Percentiles rank a stretch among this genome's conserved stretches.
Conservation (phyloP, 2,888 invertebrate genomes). For the Ischnura elegans region DNA sequence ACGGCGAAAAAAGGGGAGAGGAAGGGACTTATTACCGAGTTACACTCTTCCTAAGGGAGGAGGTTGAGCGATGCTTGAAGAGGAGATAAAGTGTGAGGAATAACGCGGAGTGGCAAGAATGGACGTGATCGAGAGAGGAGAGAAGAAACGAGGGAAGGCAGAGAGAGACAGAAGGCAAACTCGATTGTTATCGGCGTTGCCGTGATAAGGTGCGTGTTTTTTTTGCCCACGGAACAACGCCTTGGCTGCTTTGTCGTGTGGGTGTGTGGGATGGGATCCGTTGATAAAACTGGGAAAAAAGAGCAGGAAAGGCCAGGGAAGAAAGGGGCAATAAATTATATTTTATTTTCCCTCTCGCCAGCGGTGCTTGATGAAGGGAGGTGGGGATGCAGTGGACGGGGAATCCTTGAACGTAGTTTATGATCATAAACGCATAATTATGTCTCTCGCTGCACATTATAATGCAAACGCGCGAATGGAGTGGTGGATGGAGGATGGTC, state of each 20-base stretch:
- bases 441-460: background rate
- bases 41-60: background rate
- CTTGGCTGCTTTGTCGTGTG: constrained; percentile 33
- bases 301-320: background rate
- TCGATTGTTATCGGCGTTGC: constrained; percentile 13
- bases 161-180: background rate
- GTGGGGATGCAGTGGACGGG: background rate
- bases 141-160: background rate
- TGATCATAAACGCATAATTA: background rate
- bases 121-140: background rate
- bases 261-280: background rate
- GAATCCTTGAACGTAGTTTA: background rate
- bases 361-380: too few species aligned
- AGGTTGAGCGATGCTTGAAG: background rate
- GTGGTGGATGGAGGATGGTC: background rate
- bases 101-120: background rate
- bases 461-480: background rate
- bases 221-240: constrained; percentile 36
- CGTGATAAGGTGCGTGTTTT: constrained; percentile 46
- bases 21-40: background rate
- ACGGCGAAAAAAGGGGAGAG: background rate
- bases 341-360: background rate
- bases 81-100: too few species aligned
- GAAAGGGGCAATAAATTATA: background rate
- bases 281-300: background rate